phyloP scores from a whole-genome alignment of 2,797 vertebrate species.

The Benthosema pterotum region DNA sequence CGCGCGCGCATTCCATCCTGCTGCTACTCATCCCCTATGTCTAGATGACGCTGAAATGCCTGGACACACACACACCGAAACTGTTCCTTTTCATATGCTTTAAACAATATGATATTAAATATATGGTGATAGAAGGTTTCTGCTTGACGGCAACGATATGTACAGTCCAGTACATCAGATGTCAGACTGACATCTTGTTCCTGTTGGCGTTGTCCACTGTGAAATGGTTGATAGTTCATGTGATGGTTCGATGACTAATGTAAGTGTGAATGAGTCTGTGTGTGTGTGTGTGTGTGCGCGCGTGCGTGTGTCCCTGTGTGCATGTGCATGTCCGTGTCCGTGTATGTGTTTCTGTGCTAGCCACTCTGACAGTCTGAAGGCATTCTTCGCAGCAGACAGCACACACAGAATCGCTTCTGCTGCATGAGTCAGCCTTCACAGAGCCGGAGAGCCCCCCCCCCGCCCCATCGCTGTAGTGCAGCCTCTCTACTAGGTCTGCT shows the following conservation, averaged over 20 bases:
- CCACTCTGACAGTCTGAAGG: slow-evolving; percentile 43
- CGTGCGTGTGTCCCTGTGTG: neutral
- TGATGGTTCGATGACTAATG: slow-evolving; percentile 26
- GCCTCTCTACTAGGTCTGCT: slow-evolving; percentile 51
- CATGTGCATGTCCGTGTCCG: too few relatives aligned
- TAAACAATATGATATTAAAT: too few relatives aligned
- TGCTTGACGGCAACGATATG: too few relatives aligned
- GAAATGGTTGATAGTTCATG: slow-evolving; percentile 53
- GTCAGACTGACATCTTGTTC: too few relatives aligned
- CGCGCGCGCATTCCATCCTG: slow-evolving; percentile 42
- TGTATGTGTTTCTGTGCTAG: neutral
- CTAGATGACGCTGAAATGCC: slow-evolving; percentile 59
- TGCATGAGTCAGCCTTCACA: slow-evolving; percentile 68
- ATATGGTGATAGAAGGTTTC: too few relatives aligned
- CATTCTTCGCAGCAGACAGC: slow-evolving; percentile 8
- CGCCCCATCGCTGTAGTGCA: slow-evolving; percentile 39
- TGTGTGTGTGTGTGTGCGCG: neutral
- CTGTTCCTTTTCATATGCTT: too few relatives aligned
- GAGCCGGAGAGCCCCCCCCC: slow-evolving; percentile 37
- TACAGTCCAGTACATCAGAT: too few relatives aligned
- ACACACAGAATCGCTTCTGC: slow-evolving; percentile 40
- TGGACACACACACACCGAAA: slow-evolving; percentile 29
- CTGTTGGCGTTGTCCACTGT: slow-evolving; percentile 3
- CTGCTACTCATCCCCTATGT: slow-evolving; percentile 56
- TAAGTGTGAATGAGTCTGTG: neutral